Evolutionary conservation across 2,113 vertebrate genomes (phyloP).

Genomic region (Odobenus rosmarus): DNA sequence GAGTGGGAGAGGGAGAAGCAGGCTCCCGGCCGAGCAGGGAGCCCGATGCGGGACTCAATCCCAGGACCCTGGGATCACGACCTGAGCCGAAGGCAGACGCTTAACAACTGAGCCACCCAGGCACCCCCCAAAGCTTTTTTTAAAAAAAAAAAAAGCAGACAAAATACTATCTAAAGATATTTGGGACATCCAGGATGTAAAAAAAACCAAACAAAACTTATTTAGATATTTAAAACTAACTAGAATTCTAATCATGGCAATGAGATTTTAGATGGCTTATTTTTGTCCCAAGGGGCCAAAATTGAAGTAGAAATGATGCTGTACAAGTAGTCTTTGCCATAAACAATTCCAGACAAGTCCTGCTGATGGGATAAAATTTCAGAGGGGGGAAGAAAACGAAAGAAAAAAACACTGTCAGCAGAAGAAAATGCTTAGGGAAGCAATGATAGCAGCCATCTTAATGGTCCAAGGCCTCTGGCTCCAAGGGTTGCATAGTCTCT

Average conservation of each 20-base stretch:
- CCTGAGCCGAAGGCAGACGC: too few species aligned
- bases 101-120: too few species aligned
- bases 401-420: slow-evolving; percentile 67
- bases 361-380: slow-evolving; percentile 70
- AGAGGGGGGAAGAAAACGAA: slow-evolving; percentile 46
- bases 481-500: not conserved
- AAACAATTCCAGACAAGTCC: slow-evolving; percentile 62
- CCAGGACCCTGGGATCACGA: too few species aligned
- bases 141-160: not conserved
- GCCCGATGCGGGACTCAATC: too few species aligned
- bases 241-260: not conserved
- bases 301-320: slow-evolving; percentile 18
- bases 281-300: not conserved
- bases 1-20: too few species aligned
- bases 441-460: slow-evolving; percentile 33
- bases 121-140: too few species aligned
- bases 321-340: slow-evolving; percentile 5
- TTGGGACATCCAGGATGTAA: not conserved
- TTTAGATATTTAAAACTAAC: slow-evolving; percentile 29
- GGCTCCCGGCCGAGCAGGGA: too few species aligned
- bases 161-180: not conserved
- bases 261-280: not conserved
- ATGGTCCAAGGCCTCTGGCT: not conserved
- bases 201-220: not conserved
- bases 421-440: slow-evolving; percentile 68